These are phyloP conservation scores for Graptemys geographica DNA, from an alignment of 2,797 vertebrate species.

Conservation along the genomic window DNA sequence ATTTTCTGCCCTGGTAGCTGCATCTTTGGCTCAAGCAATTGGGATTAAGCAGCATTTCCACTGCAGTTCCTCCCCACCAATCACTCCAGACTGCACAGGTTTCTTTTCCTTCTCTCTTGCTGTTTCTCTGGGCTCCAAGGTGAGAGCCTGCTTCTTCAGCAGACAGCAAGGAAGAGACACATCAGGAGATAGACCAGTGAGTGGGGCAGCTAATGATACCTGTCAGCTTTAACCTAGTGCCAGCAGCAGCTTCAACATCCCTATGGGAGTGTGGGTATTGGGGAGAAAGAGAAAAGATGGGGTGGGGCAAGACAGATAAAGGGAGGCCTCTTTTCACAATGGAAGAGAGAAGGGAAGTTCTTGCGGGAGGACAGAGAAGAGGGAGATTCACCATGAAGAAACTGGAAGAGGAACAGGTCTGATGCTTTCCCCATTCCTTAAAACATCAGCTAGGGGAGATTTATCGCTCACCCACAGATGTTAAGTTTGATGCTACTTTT, in stretches of 20 bases:
- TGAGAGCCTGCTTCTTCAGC: neutral
- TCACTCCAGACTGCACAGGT: neutral
- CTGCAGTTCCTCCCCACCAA: neutral
- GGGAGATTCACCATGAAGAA: constrained; percentile 7
- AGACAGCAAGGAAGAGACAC: neutral
- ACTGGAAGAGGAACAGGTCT: constrained; percentile 42
- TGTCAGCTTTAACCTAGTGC: neutral
- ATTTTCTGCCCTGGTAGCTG: neutral
- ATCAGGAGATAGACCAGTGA: neutral
- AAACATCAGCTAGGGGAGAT: constrained; percentile 26
- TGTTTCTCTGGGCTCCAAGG: neutral
- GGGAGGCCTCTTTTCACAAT: constrained; percentile 15
- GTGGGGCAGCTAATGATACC: no score
- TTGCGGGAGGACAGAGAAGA: neutral
- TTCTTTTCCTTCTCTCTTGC: neutral
- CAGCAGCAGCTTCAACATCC: constrained; percentile 14
- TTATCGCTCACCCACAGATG: constrained; percentile 21
- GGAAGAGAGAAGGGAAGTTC: constrained; percentile 15
- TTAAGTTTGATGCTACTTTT: constrained; percentile 42
- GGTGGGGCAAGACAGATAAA: neutral
- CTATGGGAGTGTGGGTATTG: neutral
- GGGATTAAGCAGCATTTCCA: neutral
- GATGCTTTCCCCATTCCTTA: neutral
- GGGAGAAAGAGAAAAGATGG: neutral
- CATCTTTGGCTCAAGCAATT: neutral